phyloP scores from a whole-genome alignment of 1,140 invertebrate species.

The Tachypleus tridentatus region DNA sequence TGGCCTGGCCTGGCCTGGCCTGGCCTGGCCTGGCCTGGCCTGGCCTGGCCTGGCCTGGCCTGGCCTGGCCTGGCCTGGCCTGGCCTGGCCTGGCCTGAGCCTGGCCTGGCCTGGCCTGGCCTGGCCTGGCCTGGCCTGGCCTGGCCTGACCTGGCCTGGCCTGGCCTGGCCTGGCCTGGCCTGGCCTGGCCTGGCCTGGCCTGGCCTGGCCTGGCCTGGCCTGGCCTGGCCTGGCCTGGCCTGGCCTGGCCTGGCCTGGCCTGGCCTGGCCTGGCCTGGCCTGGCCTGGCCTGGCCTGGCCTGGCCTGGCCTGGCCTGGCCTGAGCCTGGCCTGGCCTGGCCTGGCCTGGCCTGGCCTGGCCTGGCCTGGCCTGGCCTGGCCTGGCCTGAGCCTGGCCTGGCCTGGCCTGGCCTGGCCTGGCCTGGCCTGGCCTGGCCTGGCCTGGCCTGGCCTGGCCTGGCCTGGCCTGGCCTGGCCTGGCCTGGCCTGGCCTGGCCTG shows the following conservation, averaged over 20 bases:
- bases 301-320: slow-evolving; percentile 24
- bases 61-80: slow-evolving; percentile 21
- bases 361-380: slow-evolving; percentile 22
- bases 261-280: slow-evolving; percentile 19
- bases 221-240: slow-evolving; percentile 22
- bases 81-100: slow-evolving; percentile 16
- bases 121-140: slow-evolving; percentile 25
- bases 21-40: slow-evolving; percentile 19
- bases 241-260: slow-evolving; percentile 16
- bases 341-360: slow-evolving; percentile 23
- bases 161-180: slow-evolving; percentile 23
- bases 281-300: slow-evolving; percentile 20
- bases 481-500: slow-evolving; percentile 26
- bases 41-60: slow-evolving; percentile 20
- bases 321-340: slow-evolving; percentile 21
- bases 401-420: slow-evolving; percentile 23
- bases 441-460: slow-evolving; percentile 26
- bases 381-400: slow-evolving; percentile 23
- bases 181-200: slow-evolving; percentile 24
- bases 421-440: slow-evolving; percentile 26
- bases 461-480: slow-evolving; percentile 25
- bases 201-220: slow-evolving; percentile 27
- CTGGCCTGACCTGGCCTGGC: slow-evolving; percentile 23
- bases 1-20: slow-evolving; percentile 17
- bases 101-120: slow-evolving; percentile 20